A percentile compares a stretch with the other conserved stretches of the same genome.
These are phyloP conservation scores for Desmophyllum pertusum DNA, from an alignment of 92 coral and sea anemone species.

Conservation along the genomic window DNA sequence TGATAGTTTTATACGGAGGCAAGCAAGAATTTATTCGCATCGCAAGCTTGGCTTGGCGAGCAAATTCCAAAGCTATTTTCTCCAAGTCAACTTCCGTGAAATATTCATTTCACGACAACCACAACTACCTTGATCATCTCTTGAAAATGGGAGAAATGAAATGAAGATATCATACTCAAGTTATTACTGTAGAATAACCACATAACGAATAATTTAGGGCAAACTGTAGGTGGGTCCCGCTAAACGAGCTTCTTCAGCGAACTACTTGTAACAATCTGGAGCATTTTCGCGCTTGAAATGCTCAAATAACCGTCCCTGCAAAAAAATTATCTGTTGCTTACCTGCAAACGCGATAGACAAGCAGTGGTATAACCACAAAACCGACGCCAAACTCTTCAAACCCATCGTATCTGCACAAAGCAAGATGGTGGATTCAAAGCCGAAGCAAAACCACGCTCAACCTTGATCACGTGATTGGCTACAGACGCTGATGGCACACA, in stretches of 20 bases:
- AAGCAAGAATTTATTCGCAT: not conserved
- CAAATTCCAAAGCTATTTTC: constrained; percentile 4
- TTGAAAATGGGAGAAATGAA: not conserved
- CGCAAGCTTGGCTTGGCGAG: not conserved
- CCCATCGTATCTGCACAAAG: constrained; percentile 29
- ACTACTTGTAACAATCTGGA: constrained; percentile 5
- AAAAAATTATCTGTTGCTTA: not conserved
- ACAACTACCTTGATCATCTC: not conserved
- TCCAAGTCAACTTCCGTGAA: not conserved
- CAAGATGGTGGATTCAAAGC: constrained; percentile 31
- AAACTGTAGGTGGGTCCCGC: constrained; percentile 9
- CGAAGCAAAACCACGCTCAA: constrained; percentile 27
- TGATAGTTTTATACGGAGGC: not conserved
- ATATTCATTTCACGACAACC: not conserved
- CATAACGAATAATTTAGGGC: constrained; percentile 32
- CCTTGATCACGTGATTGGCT: constrained; percentile 28
- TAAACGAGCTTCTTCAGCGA: not conserved
- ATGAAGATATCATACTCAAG: not conserved
- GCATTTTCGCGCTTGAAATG: not conserved
- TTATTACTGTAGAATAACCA: constrained; percentile 16
- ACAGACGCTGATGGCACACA: constrained; percentile 17
- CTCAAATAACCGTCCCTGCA: not conserved
- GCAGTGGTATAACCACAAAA: constrained; percentile 27
- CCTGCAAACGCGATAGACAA: constrained; percentile 23
- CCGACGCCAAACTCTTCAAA: constrained; percentile 3